Conservation (phyloP, 2,797 vertebrate species). For the Vireo griseus region DNA sequence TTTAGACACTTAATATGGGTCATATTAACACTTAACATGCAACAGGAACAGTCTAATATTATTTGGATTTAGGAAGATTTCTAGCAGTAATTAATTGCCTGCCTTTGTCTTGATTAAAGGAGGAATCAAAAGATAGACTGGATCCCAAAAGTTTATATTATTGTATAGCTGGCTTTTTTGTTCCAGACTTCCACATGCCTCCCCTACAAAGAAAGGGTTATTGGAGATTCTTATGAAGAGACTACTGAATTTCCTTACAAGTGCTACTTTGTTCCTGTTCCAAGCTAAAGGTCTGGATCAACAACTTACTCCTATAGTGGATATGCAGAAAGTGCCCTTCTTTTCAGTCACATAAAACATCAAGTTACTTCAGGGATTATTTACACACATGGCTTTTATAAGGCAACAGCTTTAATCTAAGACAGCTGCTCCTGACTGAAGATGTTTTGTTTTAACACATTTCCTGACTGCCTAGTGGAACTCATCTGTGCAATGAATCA, state of each 20-base stretch:
- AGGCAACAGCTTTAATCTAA: background rate
- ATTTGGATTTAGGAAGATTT: background rate
- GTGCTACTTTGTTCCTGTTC: background rate
- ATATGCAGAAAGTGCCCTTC: background rate
- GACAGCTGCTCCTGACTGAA: background rate
- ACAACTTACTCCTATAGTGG: background rate
- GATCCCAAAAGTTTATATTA: background rate
- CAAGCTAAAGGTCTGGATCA: background rate
- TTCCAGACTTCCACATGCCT: background rate
- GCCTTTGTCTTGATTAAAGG: background rate
- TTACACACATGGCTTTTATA: background rate
- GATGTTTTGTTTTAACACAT: background rate
- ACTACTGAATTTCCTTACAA: background rate
- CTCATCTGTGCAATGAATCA: background rate
- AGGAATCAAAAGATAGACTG: background rate
- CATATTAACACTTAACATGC: background rate
- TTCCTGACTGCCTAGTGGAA: background rate
- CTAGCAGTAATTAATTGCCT: background rate
- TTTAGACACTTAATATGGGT: background rate
- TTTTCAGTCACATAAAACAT: background rate
- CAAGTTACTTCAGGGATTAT: background rate
- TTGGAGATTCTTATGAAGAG: background rate
- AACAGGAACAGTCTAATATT: background rate
- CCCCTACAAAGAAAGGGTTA: background rate
- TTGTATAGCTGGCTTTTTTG: rapidly evolving